Evolutionary conservation across 2,113 vertebrate genomes (phyloP).

Genomic region (Strix uralensis): DNA sequence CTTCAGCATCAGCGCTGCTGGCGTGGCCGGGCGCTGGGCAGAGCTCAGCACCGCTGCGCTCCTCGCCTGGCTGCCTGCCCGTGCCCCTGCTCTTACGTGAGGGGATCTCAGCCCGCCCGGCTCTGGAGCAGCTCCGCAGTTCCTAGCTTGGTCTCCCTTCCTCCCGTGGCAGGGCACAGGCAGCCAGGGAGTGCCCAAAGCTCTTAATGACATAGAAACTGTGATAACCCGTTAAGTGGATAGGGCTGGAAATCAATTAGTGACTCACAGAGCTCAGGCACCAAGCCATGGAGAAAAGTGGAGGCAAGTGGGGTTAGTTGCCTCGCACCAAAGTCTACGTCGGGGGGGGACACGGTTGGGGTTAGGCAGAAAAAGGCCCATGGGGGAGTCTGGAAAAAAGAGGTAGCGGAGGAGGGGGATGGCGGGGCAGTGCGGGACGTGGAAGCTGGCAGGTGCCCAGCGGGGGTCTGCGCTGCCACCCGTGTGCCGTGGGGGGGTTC

Average conservation of each 20-base stretch:
- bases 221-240: neutral
- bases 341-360: neutral
- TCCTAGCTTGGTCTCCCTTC: neutral
- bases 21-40: accelerated
- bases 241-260: neutral
- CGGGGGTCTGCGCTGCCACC: too few species aligned
- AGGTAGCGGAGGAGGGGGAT: accelerated
- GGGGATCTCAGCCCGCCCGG: neutral
- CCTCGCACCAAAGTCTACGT: neutral
- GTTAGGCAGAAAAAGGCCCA: neutral
- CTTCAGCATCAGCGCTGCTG: neutral
- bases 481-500: neutral
- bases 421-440: neutral
- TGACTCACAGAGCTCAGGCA: neutral
- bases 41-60: neutral
- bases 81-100: accelerated
- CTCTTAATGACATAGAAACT: accelerated
- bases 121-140: neutral
- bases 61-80: neutral
- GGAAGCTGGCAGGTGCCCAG: neutral
- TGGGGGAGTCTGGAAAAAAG: neutral
- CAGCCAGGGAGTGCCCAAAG: neutral
- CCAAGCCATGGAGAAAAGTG: neutral
- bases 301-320: accelerated
- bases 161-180: accelerated